phyloP scores from a whole-genome alignment of 2,797 vertebrate genomes.

The Phrynocephalus guinanensis region DNA sequence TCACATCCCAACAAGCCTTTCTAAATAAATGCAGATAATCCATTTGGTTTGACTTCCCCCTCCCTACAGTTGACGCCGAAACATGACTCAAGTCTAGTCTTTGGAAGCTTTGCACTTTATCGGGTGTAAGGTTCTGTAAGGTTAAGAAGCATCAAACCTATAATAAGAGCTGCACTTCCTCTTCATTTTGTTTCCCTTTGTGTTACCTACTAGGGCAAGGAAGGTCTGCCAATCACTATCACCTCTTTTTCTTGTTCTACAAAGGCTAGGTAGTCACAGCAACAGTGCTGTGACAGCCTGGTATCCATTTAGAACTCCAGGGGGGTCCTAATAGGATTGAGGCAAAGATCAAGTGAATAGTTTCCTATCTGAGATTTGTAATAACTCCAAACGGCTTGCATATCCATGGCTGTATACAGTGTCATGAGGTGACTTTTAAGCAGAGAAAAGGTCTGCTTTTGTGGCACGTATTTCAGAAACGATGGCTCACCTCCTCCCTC shows the following conservation, averaged over 20 bases:
- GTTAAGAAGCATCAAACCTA: constrained; percentile 88
- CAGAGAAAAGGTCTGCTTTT: constrained; percentile 70
- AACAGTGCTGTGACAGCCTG: constrained; percentile 86
- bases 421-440: constrained; percentile 75
- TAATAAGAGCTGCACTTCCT: constrained; percentile 90
- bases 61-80: constrained; percentile 36
- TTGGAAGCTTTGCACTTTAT: constrained; percentile 65
- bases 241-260: constrained; percentile 82
- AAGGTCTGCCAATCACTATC: constrained; percentile 90
- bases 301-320: constrained; percentile 84
- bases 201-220: constrained; percentile 87
- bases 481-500: neutral
- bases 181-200: constrained; percentile 91
- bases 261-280: constrained; percentile 87
- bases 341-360: constrained; percentile 83
- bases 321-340: constrained; percentile 87
- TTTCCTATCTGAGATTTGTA: constrained; percentile 83
- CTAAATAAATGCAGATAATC: constrained; percentile 57
- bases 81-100: constrained; percentile 43
- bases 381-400: constrained; percentile 81
- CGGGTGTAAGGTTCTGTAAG: constrained; percentile 85
- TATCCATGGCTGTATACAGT: constrained; percentile 79
- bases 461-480: constrained; percentile 61
- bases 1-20: constrained; percentile 66
- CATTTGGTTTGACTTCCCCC: constrained; percentile 27